phyloP scores from a whole-genome alignment of 1,140 invertebrate genomes.

The Ericerus pela region DNA sequence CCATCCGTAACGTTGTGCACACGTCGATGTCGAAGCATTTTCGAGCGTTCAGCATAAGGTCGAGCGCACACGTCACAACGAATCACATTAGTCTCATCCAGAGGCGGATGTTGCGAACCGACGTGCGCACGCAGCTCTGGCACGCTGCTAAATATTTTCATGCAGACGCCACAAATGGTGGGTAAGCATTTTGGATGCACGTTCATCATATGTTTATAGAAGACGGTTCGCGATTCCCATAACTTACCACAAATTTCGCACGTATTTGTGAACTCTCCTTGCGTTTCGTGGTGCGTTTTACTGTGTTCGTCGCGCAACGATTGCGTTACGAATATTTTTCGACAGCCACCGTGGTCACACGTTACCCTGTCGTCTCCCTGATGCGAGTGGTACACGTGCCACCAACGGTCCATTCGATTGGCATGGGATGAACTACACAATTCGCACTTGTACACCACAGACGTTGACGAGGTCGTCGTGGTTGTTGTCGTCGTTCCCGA shows the following conservation, averaged over 20 bases:
- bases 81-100: constrained; percentile 33
- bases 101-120: constrained; percentile 34
- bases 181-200: constrained; percentile 38
- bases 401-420: constrained; percentile 39
- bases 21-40: constrained; percentile 38
- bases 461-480: constrained; percentile 23
- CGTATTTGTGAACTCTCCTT: constrained; percentile 31
- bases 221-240: constrained; percentile 39
- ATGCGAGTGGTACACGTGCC: constrained; percentile 35
- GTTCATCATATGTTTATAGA: constrained; percentile 41
- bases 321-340: constrained; percentile 37
- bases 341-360: constrained; percentile 34
- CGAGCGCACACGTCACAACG: constrained; percentile 39
- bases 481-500: constrained; percentile 1
- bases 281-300: constrained; percentile 33
- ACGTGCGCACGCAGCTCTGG: constrained; percentile 34
- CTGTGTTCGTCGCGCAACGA: constrained; percentile 34
- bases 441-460: constrained; percentile 38
- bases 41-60: constrained; percentile 38
- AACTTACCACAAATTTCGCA: constrained; percentile 37
- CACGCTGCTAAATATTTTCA: constrained; percentile 37
- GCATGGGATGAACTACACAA: constrained; percentile 36
- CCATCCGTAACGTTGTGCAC: constrained; percentile 30
- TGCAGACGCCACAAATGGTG: constrained; percentile 38
- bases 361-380: constrained; percentile 31